Conservation (phyloP, 1,140 invertebrate species). For the Drosophila pallidifrons region DNA sequence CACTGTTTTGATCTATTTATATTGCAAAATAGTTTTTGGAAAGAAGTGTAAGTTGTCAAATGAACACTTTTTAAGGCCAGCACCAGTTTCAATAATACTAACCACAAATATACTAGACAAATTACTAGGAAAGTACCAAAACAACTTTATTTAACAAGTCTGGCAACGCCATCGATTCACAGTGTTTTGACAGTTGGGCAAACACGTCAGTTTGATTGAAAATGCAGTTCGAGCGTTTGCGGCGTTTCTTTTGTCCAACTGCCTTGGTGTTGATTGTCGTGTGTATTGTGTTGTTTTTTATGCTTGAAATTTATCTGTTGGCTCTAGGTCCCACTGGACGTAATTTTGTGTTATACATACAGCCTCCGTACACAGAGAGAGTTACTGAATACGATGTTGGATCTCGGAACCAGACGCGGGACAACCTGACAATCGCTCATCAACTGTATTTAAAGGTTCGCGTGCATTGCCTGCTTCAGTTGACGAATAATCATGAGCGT, state of each 20-base stretch:
- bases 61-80: too few species aligned
- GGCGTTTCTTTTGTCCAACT: background rate
- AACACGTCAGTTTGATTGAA: background rate
- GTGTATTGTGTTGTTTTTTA: background rate
- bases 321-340: background rate
- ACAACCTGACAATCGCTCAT: conserved; percentile 87
- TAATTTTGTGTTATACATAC: background rate
- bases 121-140: too few species aligned
- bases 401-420: conserved; percentile 31
- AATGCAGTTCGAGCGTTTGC: background rate
- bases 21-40: too few species aligned
- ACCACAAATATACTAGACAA: too few species aligned
- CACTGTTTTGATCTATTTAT: too few species aligned
- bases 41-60: too few species aligned
- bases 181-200: background rate
- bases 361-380: conserved; percentile 45
- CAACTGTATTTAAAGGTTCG: conserved; percentile 91
- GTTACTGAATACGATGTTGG: conserved; percentile 28
- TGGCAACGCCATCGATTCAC: background rate
- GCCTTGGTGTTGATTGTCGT: background rate
- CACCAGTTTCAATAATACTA: too few species aligned
- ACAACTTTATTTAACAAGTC: background rate
- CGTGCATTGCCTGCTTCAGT: conserved; percentile 89
- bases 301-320: conserved; percentile 19
- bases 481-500: conserved; percentile 85